Base-by-base conservation (phyloP, 2,113 vertebrate genomes). In the Alectura lathami region DNA sequence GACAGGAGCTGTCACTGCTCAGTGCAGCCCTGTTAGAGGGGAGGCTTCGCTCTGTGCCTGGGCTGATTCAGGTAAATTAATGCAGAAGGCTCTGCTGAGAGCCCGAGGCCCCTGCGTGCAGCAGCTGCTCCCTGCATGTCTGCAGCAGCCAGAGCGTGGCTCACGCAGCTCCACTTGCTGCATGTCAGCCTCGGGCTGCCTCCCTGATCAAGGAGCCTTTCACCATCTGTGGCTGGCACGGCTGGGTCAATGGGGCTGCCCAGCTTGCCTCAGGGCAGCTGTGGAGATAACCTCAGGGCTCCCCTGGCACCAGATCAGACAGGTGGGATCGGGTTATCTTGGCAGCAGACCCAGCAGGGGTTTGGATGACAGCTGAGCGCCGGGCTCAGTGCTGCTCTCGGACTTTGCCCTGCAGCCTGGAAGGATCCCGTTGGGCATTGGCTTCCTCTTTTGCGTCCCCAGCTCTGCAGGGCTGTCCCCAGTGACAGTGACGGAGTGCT, bases 151-250 rank as follows among this genome's bases (percentile, higher is more conserved):
- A 0, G 40, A 92, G 45, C 0, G 0, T 13, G 34, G 81, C 67
- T 94, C 40, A 11, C 5, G 1, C 21, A 32, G 54, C 79, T 82
- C 38, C 8, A 3, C 40, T 72, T n/a, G 36, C 76, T 82, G 48
- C 26, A 17, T 36, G 62, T 83, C 68, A 66, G 68, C 63, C 43
- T 57, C 13, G 14, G 59, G 40, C 63, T 83, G 14, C 63, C 86
- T 86, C 50, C 53, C 56, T 73, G 43, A 64, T 77, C 32, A 59
- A 47, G 43, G 34, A 63, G 17, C 69, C 43, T 78, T 77, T 47
- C 10, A 7, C 36, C 50, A 4, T 6, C 45, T 26, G 20, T 63
- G 79, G 30, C 74, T 2, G 4, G 36, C 8, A 10, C 0, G 0
- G 40, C 85, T 79, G 38, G 45, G 62, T 80, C 59, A 32, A 30